Base-by-base conservation (phyloP, 2,797 vertebrate species). In the Rallus crepitans region DNA sequence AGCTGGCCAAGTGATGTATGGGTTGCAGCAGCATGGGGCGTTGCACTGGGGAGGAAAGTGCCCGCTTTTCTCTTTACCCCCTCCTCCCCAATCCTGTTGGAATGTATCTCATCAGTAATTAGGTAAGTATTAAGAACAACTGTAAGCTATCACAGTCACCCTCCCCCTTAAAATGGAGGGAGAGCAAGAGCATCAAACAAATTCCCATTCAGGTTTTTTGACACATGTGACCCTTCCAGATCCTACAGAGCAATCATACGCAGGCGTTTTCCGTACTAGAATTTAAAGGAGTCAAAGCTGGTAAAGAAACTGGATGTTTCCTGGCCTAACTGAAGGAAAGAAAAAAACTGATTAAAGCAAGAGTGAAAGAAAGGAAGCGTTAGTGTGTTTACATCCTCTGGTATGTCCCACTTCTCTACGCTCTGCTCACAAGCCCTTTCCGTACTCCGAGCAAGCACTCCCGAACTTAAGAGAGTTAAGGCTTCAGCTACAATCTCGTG, bases 401-500 rank as follows among this genome's bases (percentile, higher is more conserved):
- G 5, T 63, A 71, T 21, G 37, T 90, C 83, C 80, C 94, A 79
- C 85, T 93, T 88, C 66, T 73, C 35, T 64, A 16, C 0, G 0
- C 47, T 94, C 92, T 82, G 78, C 71, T 92, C 69, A 60, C 84
- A 82, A 87, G 94, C 85, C 96, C 77, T 39, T 86, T 72, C 91
- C 45, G 40, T 60, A 24, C 70, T 90, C 91, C 47, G 82, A 89
- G 93, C 80, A 94, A 94, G 91, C 85, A 88, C 91, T 95, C 91
- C 85, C 70, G 35, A 82, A 66, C 52, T 72, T n/a, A 56, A 59
- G 57, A 90, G 66, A 72, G 89, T 84, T 92, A 89, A 94, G 91
- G 93, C 86, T 95, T 93, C 94, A 94, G 94, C 91, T 89, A 66
- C 52, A 94, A 94, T 82, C 94, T 93, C 84, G 63, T 3, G n/a